Evolutionary conservation across 1,140 invertebrate genomes (phyloP), one percentile per base, ranked within the genome.

Genomic region (Leptopilina clavipes): DNA sequence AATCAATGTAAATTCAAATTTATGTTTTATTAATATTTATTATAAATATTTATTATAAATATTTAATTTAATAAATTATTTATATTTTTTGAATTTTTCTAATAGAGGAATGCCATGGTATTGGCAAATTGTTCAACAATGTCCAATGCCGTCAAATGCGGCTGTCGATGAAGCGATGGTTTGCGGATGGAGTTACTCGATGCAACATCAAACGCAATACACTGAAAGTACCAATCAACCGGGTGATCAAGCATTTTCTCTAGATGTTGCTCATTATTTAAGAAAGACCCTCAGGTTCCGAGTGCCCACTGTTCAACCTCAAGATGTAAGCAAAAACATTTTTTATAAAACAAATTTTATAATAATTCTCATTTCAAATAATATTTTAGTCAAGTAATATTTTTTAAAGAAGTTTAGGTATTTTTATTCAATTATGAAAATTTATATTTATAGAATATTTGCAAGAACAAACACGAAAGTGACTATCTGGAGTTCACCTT

Each of bases 401-500:
- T 37, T 2, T 37, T 71, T 8, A 25, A 40, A 17, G 31, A 54
- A 31, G 48, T 12, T 14, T 11, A 72, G 11, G n/a, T 54, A 19
- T 40, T 71, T n/a, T n/a, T n/a, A n/a, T n/a, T n/a, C n/a, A 8
- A 52, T n/a, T n/a, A 74, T 54, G 54, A 45, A 44, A 71, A 70
- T 52, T 65, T 14, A 56, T 76, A 48, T 65, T 87, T 81, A 31
- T 82, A 90, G 87, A 87, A 89, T 80, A 86, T 89, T 71, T 90
- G 89, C 74, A 88, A 88, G 71, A 89, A 86, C 59, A 86, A 83
- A 56, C 87, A 88, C 59, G 85, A 82, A 6, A 85, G 86, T 37
- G 87, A 90, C 75, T 90, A 88, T 74, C 76, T 87, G 70, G 89
- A 90, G 78, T 90, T 87, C 56, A 87, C 86, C 10, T 76, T 90